A percentile compares a stretch with the other conserved stretches of the same genome.
Conservation (phyloP, 2,113 vertebrate genomes). For the Harpagus bidentatus region DNA sequence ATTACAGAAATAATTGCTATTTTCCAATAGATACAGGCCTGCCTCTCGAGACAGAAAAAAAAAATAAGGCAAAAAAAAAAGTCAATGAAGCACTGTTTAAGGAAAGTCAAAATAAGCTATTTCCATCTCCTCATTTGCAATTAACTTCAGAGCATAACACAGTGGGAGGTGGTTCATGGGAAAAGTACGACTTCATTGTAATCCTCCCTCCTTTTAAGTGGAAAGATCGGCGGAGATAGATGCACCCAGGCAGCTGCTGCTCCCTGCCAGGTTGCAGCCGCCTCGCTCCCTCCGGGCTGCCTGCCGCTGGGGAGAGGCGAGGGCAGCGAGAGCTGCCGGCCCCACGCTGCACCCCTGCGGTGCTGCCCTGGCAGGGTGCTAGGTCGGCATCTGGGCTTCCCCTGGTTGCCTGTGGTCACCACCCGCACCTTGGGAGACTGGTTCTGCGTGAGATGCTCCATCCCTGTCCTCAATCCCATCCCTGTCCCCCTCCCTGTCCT, state of each 20-base stretch:
- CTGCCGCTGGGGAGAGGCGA: background rate
- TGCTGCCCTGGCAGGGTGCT: background rate
- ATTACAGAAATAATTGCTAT: conserved; percentile 67
- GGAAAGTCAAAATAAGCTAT: conserved; percentile 71
- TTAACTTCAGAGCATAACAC: conserved; percentile 59
- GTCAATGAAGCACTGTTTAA: conserved; percentile 51
- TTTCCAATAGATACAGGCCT: conserved; percentile 59
- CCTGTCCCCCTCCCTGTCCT: background rate
- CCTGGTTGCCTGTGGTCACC: accelerated
- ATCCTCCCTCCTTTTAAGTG: background rate
- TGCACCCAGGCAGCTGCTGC: background rate
- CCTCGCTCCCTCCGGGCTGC: accelerated
- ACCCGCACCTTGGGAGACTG: accelerated
- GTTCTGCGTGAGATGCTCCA: background rate
- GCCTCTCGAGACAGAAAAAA: conserved; percentile 32
- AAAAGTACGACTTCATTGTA: background rate
- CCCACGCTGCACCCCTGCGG: accelerated
- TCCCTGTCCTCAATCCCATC: background rate
- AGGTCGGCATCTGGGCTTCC: accelerated
- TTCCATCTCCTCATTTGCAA: conserved; percentile 64
- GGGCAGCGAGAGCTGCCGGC: background rate
- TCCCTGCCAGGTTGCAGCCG: background rate
- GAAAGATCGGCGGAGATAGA: background rate
- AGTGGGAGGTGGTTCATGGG: conserved; percentile 60
- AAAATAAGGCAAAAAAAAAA: background rate